Evolutionary conservation across 2,888 invertebrate genomes (phyloP).

Genomic region (Pyrrhia umbra): DNA sequence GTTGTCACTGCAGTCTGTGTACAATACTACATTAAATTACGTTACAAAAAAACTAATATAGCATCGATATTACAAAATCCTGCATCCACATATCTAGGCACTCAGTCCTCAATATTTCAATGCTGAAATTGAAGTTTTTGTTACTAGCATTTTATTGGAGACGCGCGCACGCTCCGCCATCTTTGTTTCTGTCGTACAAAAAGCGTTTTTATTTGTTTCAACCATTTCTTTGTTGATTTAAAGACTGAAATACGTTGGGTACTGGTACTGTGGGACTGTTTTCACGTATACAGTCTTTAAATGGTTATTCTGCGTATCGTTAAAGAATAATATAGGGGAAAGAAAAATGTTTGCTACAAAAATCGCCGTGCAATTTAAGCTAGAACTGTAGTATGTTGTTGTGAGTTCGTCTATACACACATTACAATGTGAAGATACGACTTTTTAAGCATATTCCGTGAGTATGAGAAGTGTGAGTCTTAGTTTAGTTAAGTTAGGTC

Average conservation of each 20-base stretch:
- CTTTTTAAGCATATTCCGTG: no score
- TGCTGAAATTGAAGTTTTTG: slow-evolving; percentile 56
- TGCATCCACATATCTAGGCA: slow-evolving; percentile 9
- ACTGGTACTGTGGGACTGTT: neutral
- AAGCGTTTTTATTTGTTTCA: slow-evolving; percentile 17
- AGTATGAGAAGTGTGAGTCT: no score
- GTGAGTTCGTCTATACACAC: no score
- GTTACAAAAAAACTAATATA: neutral
- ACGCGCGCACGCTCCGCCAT: slow-evolving; percentile 14
- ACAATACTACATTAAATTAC: no score
- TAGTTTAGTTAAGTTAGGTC: no score
- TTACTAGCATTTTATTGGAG: slow-evolving; percentile 60
- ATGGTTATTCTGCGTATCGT: neutral
- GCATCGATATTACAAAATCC: slow-evolving; percentile 8
- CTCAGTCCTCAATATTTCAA: slow-evolving; percentile 50
- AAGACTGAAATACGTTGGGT: neutral
- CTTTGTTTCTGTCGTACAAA: slow-evolving; percentile 33
- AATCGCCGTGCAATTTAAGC: no score
- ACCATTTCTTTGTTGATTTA: slow-evolving; percentile 20
- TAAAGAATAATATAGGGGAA: neutral
- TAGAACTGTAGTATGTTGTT: no score
- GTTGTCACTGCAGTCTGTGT: no score
- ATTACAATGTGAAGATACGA: no score
- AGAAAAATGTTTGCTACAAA: no score
- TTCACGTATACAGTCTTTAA: neutral